Base-by-base conservation (phyloP, 1,140 invertebrate species). In the Nixonia krombeini region DNA sequence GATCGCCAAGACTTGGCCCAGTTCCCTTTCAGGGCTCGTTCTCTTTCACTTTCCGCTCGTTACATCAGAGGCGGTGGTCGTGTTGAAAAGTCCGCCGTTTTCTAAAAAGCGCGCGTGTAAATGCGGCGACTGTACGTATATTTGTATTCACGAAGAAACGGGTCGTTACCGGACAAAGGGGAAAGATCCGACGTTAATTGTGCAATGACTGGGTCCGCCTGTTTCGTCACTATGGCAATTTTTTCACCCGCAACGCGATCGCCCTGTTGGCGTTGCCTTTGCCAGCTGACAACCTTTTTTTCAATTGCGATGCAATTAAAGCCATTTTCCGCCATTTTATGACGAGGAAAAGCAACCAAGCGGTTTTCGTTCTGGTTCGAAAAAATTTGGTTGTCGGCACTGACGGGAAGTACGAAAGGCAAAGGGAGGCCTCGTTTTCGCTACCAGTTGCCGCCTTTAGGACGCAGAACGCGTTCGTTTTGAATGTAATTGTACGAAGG, bases 111-210 rank as follows among this genome's bases (percentile, higher is more conserved):
- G 26, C 8, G 8, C 8, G 6, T 21, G 21, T 21, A 21, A 3
- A 21, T 21, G 21, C 2, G 2, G 21, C 21, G 21, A 3, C 3
- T 10, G 31, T 33, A 10, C 10, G 31, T 33, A 10, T 10, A 33
- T 33, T 10, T 33, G 10, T 10, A 10, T 10, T 10, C 31, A 13
- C 12, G 31, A 33, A 33, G 31, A 33, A 33, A 33, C 13, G 31
- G 13, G 31, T 12, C 10, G 10, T 13, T 4, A 33, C 31, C 31
- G 6, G 31, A 33, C 31, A 33, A 33, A 33, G 31, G 26, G 31
- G 10, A 33, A 33, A 33, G 31, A 33, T 33, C 31, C 13, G 31
- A 33, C 31, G 31, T 33, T 33, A 33, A 33, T 33, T 33, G 12
- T 10, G 31, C n/a, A 10, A 13, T 33, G 31, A 33, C 12, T 33